Evolutionary conservation across 2,113 vertebrate species (phyloP).

Genomic region (Otus sunia): DNA sequence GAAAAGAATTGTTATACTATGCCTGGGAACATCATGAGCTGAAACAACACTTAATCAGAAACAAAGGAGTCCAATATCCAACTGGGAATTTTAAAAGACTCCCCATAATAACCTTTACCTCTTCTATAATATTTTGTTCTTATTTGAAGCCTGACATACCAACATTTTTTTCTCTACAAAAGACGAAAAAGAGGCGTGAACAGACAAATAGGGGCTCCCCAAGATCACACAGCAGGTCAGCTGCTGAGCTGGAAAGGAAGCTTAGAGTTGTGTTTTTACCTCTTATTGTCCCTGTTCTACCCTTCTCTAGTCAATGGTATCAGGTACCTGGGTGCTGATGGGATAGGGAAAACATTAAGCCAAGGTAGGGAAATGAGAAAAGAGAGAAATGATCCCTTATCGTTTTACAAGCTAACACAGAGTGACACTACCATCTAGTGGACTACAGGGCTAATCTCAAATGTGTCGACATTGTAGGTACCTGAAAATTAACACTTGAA

Average conservation of each 20-base stretch:
- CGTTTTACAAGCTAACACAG: background rate
- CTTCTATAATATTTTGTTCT: background rate
- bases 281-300: background rate
- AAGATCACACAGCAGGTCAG: background rate
- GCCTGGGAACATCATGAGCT: background rate
- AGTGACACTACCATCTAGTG: constrained; percentile 63
- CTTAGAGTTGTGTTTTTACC: background rate
- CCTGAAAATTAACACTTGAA: background rate
- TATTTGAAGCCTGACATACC: background rate
- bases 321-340: background rate
- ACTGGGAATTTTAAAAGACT: background rate
- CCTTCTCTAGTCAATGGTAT: background rate
- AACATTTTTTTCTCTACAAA: background rate
- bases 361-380: background rate
- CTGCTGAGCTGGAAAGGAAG: background rate
- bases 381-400: background rate
- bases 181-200: background rate
- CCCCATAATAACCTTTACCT: background rate
- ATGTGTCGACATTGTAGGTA: no score
- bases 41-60: background rate
- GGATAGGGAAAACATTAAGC: background rate
- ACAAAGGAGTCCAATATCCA: background rate
- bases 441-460: background rate
- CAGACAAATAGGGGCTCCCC: background rate
- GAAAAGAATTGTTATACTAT: background rate